Evolutionary conservation across 2,888 invertebrate species (phyloP).

Genomic region (Electrophaes corylata): DNA sequence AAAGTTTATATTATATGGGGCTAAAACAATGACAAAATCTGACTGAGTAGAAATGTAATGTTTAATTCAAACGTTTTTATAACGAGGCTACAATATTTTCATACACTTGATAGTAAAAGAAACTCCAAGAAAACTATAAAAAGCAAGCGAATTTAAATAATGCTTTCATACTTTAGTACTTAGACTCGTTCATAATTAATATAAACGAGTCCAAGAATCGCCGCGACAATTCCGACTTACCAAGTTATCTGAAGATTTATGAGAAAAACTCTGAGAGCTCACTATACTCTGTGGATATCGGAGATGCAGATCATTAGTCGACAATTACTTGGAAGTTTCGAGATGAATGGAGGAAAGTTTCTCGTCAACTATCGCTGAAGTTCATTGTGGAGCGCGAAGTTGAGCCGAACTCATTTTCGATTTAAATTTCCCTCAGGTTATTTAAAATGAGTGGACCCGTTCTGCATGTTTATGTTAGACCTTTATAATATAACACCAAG

Average conservation of each 20-base stretch:
- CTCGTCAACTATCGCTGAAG: conserved; percentile 44
- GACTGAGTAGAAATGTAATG: too few relatives aligned
- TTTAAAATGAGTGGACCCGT: background rate
- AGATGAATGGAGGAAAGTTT: conserved; percentile 57
- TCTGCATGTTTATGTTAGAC: too few relatives aligned
- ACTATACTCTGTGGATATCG: conserved; percentile 14
- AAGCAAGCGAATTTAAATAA: background rate
- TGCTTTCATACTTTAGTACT: conserved; percentile 7
- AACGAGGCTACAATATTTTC: too few relatives aligned
- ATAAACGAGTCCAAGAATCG: conserved; percentile 18
- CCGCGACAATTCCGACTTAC: conserved; percentile 13
- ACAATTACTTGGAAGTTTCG: conserved; percentile 47
- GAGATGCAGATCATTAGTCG: conserved; percentile 55
- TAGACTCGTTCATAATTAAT: too few relatives aligned
- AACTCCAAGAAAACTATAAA: background rate
- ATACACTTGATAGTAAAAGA: background rate
- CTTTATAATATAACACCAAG: too few relatives aligned
- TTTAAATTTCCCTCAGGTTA: conserved; percentile 3
- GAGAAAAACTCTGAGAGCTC: conserved; percentile 18
- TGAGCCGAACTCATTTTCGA: conserved; percentile 34
- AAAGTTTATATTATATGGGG: too few relatives aligned
- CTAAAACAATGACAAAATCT: too few relatives aligned
- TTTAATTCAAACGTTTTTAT: too few relatives aligned
- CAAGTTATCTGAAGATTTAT: conserved; percentile 22
- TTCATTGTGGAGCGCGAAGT: conserved; percentile 16